Evolutionary conservation across 2,797 vertebrate genomes (phyloP).

Genomic region (Melanotaenia pygmaea): DNA sequence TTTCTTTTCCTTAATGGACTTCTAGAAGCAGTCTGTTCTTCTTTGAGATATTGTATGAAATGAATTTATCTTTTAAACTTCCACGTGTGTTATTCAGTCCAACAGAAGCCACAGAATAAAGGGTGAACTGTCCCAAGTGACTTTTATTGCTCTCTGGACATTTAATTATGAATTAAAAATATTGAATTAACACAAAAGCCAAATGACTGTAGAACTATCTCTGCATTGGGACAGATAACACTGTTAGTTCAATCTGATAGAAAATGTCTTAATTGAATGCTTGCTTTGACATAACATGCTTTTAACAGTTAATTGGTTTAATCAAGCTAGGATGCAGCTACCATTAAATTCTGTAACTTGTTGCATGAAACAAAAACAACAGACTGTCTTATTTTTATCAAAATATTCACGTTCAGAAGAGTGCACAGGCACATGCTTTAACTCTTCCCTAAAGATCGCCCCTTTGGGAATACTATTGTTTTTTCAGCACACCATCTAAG

Average conservation of each 20-base stretch:
- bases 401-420: not conserved
- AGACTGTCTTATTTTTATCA: not conserved
- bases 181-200: not conserved
- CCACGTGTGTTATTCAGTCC: not conserved
- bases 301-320: not conserved
- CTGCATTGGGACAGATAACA: not conserved
- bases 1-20: not conserved
- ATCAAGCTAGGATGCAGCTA: not conserved
- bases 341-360: not conserved
- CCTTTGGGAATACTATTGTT: constrained; percentile 39
- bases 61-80: not conserved
- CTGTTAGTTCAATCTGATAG: not conserved
- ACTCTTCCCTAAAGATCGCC: constrained; percentile 24
- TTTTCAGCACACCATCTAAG: constrained; percentile 25
- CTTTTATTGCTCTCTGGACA: not conserved
- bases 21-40: not conserved
- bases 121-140: not conserved
- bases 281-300: not conserved
- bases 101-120: not conserved
- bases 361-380: not conserved
- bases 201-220: not conserved
- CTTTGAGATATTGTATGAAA: not conserved
- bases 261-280: not conserved
- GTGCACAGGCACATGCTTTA: constrained; percentile 1
- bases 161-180: not conserved